Base-by-base conservation (phyloP, 2,797 vertebrate species). In the Amphiprion clarkii region DNA sequence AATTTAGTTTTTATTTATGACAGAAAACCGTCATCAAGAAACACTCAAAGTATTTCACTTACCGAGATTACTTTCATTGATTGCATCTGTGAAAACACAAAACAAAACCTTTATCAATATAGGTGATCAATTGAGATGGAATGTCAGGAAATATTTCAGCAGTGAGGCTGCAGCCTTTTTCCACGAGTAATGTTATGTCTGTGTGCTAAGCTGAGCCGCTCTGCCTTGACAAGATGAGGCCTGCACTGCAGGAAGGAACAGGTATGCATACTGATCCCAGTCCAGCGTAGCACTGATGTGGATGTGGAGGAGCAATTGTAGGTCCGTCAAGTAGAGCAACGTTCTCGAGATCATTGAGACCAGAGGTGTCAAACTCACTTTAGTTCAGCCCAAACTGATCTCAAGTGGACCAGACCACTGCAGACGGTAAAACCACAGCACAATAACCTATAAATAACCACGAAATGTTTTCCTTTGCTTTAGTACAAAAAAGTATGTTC, bases 21-120 rank as follows among this genome's bases (percentile, higher is more conserved):
- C 19, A 60, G 6, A 63, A 40, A 33, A 29, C 39, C n/a, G 49
- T 36, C 29, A 62, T 66, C 7, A 23, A 51, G 51, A n/a, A 59
- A 19, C 7, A 31, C 31, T 33, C 31, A 76, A n/a, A 63, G 16
- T n/a, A 10, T 57, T 73, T 21, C 33, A 84, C 88, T 88, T 67
- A 87, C 83, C 87, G 11, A 88, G 63, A 74, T 84, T 74, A 78
- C 65, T 83, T 58, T 85, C 87, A 83, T 72, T 89, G 67, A 90
- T 72, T 79, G 82, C 62, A 87, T 90, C 88, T 88, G 80, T 76
- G 59, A 52, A 87, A 78, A 86, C n/a, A 86, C 17, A 85, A 77
- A 74, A 75, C 21, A 72, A 66, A 75, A 44, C 0, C 6, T 12
- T 70, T 69, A 77, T 82, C 72, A 83, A 71, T 82, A 74, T 13